Percentiles rank a stretch among this genome's conserved stretches.
Evolutionary conservation across 2,888 invertebrate genomes (phyloP).

Genomic region (Rotaria sp.): DNA sequence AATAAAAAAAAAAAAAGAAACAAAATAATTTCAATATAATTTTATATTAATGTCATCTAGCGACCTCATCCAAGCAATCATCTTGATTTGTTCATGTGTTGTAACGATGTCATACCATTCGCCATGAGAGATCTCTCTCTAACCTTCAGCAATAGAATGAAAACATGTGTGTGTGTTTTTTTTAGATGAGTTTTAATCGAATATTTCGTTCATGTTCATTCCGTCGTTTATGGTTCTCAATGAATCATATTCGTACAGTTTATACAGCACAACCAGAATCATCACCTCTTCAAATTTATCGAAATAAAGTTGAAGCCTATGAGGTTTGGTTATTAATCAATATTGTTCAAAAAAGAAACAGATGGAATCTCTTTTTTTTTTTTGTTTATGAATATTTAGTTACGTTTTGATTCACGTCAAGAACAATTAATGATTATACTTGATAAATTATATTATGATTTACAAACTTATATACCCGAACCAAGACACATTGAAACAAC

Average conservation of each 20-base stretch:
- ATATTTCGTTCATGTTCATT: background rate
- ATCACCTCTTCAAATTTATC: background rate
- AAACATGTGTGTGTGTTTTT: background rate
- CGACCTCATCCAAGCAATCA: background rate
- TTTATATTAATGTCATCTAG: background rate
- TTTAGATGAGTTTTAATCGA: background rate
- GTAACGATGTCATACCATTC: too few species aligned
- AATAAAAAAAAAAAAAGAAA: too few species aligned
- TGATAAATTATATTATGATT: background rate
- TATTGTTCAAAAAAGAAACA: background rate
- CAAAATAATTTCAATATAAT: too few species aligned
- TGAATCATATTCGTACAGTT: background rate
- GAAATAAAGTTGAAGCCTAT: conserved; percentile 6
- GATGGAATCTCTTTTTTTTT: too few species aligned
- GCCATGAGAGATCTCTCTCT: too few species aligned
- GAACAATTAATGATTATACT: background rate
- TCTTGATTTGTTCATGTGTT: background rate
- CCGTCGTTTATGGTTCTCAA: background rate
- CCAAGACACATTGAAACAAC: background rate
- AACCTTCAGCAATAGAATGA: too few species aligned
- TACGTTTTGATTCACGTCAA: conserved; percentile 12
- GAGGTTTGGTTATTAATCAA: background rate
- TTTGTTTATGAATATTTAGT: background rate
- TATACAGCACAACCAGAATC: conserved; percentile 1
- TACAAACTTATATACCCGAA: background rate